Base-by-base conservation (phyloP, 2,888 invertebrate species). In the Pyrochroa serraticornis region DNA sequence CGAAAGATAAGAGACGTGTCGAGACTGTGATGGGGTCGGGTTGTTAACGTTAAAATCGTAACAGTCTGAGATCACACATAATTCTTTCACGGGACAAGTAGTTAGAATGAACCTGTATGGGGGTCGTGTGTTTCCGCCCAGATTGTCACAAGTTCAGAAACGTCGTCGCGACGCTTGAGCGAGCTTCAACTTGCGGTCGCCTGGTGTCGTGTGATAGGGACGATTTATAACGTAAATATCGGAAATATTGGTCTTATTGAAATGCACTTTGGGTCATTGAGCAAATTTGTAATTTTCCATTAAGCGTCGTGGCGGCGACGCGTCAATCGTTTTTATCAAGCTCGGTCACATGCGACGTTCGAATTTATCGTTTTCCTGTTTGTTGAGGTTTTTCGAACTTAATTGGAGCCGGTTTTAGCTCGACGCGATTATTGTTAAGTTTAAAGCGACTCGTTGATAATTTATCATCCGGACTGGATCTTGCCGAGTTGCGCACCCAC, bases 91-190 rank as follows among this genome's bases (percentile, higher is more conserved):
- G 58, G 58, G 54, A 39, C 49, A 39, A 54, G 46, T 58, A 60
- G 60, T 60, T 42, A 47, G 55, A 60, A 55, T 55, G 51, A 60
- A 60, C 51, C 47, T 51, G 45, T 56, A 50, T 49, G 42, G 58
- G 47, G 35, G 8, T 38, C 36, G 55, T 62, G 55, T 62, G 57
- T 63, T 66, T 66, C 66, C 66, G 54, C 66, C 55, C 60, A 61
- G 63, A 56, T 63, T 56, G 62, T 61, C 66, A 62, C 59, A 61
- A 54, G 61, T 60, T 55, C 55, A 51, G 58, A 48, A 45, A 60
- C 56, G 52, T 53, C 54, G 44, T 48, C 51, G 46, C 13, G 12
- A 22, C 55, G 48, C 50, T 55, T 60, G 55, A 51, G 22, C 51
- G 60, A 46, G 30, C 51, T 46, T 52, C 39, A 14, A 36, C 34